Evolutionary conservation across 2,113 vertebrate genomes (phyloP), one percentile per base, ranked within the genome.

Genomic region (Stomatorhinus ivindoensis): DNA sequence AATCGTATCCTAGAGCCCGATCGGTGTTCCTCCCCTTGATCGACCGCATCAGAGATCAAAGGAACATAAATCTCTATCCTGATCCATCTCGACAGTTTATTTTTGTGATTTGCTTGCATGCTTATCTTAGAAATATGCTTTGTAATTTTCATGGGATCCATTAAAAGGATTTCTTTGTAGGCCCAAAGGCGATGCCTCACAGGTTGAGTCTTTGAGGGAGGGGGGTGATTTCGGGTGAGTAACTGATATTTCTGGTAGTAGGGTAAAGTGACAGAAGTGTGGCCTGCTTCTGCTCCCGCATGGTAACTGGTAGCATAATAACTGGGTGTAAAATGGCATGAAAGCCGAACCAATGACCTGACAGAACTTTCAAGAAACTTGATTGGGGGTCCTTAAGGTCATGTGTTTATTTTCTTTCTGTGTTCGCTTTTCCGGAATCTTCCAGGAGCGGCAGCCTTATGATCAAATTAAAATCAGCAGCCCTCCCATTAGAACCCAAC

Each of bases 101-200:
- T 80, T 39, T 19, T 80, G 73, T 80, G 73, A 39, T 80, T 80
- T 80, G 73, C 35, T 80, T 80, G 73, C 73, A 80, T 42, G 35
- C 35, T 80, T 42, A 80, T 80, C 73, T 42, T 42, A 80, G 73
- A 80, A 80, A 80, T 80, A 80, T 80, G 73, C 73, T 80, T 80
- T 42, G 31, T 35, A 80, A 80, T 80, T 42, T 80, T 80, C 73
- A 80, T 6, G 73, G 73, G 31, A 35, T 42, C 73, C 19, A 42
- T 80, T 80, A 80, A 80, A 80, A 80, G 35, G 73, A 35, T 80
- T 80, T 80, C 73, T 80, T 42, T 17, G 35, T 80, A 42, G 73
- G 13, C 73, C 35, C 13, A 3, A 35, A 80, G 73, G 73, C 73
- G 73, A 80, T 80, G 73, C 73, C 73, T 42, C 73, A 80, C 73